A percentile compares a stretch with the other conserved stretches of the same genome.
Evolutionary conservation across 2,888 invertebrate genomes (phyloP).

Genomic region (Melangyna quadrimaculata): DNA sequence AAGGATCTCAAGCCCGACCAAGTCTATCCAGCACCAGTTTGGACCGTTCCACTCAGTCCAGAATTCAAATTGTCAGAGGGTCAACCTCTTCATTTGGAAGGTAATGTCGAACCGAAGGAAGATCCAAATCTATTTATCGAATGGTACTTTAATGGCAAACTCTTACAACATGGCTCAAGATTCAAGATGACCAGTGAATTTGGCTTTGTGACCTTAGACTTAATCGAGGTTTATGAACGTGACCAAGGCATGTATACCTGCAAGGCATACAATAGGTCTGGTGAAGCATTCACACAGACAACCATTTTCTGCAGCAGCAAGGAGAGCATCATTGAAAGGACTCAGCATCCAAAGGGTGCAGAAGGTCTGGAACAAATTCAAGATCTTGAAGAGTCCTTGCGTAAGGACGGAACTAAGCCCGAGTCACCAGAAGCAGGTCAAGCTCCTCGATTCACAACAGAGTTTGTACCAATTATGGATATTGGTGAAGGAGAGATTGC

Average conservation of each 20-base stretch:
- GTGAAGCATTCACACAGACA: slow-evolving; percentile 95
- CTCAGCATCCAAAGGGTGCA: slow-evolving; percentile 97
- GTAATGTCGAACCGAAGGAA: slow-evolving; percentile 95
- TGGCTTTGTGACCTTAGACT: slow-evolving; percentile 96
- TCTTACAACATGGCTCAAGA: slow-evolving; percentile 91
- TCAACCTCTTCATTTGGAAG: slow-evolving; percentile 94
- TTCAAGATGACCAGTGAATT: slow-evolving; percentile 97
- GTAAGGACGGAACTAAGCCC: slow-evolving; percentile 86
- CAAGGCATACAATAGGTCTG: slow-evolving; percentile 92
- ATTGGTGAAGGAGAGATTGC: slow-evolving; percentile 97
- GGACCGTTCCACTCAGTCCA: slow-evolving; percentile 90
- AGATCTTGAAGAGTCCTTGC: slow-evolving; percentile 92
- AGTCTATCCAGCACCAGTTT: slow-evolving; percentile 91
- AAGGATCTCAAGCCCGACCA: slow-evolving; percentile 87
- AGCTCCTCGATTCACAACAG: slow-evolving; percentile 93
- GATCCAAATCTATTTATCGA: slow-evolving; percentile 95
- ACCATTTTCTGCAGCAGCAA: slow-evolving; percentile 92
- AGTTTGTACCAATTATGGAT: slow-evolving; percentile 90
- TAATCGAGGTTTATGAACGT: slow-evolving; percentile 94
- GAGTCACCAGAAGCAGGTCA: slow-evolving; percentile 90
- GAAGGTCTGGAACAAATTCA: slow-evolving; percentile 95
- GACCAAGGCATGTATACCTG: slow-evolving; percentile 97
- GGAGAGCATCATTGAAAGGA: slow-evolving; percentile 91
- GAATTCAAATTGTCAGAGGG: slow-evolving; percentile 91
- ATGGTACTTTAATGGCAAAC: slow-evolving; percentile 96